Evolutionary conservation across 2,888 invertebrate species (phyloP).

Genomic region (Hofmannophila pseudospretella): DNA sequence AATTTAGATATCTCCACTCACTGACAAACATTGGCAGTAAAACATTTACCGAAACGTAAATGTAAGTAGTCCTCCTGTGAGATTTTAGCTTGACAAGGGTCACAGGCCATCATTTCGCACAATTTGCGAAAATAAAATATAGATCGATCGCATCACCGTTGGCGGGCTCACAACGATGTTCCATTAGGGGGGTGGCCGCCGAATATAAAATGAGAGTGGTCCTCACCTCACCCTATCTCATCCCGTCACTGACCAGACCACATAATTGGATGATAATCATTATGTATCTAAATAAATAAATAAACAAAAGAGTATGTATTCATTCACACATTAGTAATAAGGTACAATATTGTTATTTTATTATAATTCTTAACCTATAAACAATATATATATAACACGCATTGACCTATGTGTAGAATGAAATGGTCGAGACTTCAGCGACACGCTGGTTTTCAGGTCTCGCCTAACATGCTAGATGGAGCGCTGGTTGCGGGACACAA

Average conservation of each 20-base stretch:
- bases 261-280: slow-evolving; percentile 11
- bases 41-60: neutral
- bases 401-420: no score
- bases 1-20: neutral
- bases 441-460: no score
- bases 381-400: no score
- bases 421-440: no score
- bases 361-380: no score
- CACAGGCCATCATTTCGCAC: slow-evolving; percentile 53
- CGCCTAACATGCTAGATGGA: no score
- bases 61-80: neutral
- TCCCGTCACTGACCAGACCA: slow-evolving; percentile 5
- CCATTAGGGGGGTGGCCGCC: slow-evolving; percentile 59
- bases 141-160: slow-evolving; percentile 52
- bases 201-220: slow-evolving; percentile 68
- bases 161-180: slow-evolving; percentile 64
- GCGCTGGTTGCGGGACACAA: no score
- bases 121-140: slow-evolving; percentile 72
- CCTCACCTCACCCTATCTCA: slow-evolving; percentile 32
- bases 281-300: no score
- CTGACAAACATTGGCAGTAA: neutral
- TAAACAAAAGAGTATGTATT: no score
- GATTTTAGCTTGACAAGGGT: slow-evolving; percentile 58
- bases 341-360: no score
- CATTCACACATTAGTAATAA: no score